These are phyloP conservation scores for Epizoanthus stellaris DNA, from an alignment of 92 coral and sea anemone genomes.

Conservation along the genomic window DNA sequence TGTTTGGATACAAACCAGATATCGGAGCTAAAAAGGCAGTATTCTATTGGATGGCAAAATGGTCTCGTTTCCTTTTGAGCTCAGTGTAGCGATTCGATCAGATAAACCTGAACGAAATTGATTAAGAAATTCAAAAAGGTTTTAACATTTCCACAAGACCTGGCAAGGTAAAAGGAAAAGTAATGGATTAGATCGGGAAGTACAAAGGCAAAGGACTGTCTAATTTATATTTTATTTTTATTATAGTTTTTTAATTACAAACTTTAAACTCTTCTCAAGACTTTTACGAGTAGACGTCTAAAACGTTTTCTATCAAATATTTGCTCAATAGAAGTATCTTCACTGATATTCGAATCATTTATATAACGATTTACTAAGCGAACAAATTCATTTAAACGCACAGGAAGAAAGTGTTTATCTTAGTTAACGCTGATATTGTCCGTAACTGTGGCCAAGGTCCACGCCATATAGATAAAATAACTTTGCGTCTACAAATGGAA, in stretches of 20 bases:
- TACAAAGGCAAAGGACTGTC: not conserved
- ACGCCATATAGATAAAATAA: constrained; percentile 18
- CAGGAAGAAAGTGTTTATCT: constrained; percentile 26
- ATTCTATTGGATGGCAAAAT: constrained; percentile 22
- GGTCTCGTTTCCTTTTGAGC: constrained; percentile 45
- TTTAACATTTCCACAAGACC: constrained; percentile 49
- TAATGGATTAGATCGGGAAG: constrained; percentile 20
- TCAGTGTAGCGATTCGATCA: constrained; percentile 51
- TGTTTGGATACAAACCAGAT: constrained; percentile 70
- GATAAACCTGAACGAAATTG: constrained; percentile 45
- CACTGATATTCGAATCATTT: not conserved
- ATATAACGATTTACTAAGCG: not conserved
- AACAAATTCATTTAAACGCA: not conserved
- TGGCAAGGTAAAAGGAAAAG: constrained; percentile 41
- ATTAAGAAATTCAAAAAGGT: constrained; percentile 53
- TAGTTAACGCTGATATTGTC: constrained; percentile 26
- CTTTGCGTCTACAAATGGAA: constrained; percentile 11
- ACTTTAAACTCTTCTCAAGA: not conserved
- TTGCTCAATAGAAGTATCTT: constrained; percentile 1
- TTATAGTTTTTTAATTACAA: too few relatives aligned
- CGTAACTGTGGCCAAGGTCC: constrained; percentile 35
- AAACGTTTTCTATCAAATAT: not conserved
- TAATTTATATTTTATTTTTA: not conserved
- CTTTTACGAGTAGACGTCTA: too few relatives aligned
- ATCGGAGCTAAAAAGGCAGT: constrained; percentile 44